Evolutionary conservation across 35 echinoderm and acorn worm species (phyloP).

Genomic region (Stichopus chloronotus): DNA sequence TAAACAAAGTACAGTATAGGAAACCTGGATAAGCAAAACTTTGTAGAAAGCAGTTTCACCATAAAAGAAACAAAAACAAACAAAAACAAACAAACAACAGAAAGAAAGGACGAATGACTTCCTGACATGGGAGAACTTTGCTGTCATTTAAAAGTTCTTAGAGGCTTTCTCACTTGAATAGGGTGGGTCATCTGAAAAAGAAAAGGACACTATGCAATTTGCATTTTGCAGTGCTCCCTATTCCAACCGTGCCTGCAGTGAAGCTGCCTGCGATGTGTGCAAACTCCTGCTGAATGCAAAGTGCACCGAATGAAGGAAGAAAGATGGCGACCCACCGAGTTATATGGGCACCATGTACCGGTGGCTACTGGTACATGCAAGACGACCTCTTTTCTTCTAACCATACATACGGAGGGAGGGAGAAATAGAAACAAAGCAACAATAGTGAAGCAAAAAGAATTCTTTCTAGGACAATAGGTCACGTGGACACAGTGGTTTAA

Average conservation of each 20-base stretch:
- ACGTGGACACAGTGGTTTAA: neutral
- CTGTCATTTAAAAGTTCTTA: no score
- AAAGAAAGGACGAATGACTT: no score
- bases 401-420: no score
- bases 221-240: neutral
- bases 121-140: no score
- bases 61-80: no score
- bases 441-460: neutral
- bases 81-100: no score
- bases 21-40: no score
- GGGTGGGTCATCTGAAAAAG: no score
- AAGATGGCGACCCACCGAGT: neutral
- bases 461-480: neutral
- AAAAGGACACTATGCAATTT: neutral
- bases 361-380: neutral
- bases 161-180: no score
- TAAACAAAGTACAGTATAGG: no score
- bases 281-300: constrained; percentile 5
- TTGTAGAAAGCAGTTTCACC: no score
- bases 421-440: neutral
- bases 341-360: neutral
- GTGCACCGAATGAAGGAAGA: neutral
- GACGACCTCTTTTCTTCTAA: neutral
- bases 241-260: neutral
- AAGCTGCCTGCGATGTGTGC: neutral